Base-by-base conservation (phyloP, 1,140 invertebrate genomes). In the Aphaenogaster floridana region DNA sequence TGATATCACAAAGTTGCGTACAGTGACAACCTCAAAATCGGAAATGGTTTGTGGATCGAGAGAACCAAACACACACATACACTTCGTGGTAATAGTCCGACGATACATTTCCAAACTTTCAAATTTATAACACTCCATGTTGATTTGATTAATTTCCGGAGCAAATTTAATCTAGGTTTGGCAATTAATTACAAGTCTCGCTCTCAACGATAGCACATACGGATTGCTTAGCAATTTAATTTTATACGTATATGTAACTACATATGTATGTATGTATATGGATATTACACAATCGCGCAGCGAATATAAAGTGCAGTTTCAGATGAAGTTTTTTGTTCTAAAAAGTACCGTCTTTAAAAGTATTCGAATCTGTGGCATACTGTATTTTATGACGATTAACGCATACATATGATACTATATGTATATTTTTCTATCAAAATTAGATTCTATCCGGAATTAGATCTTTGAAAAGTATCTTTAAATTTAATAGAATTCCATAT, bases 61-160 rank as follows among this genome's bases (percentile, higher is more conserved):
- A 68, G 64, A 45, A 69, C 39, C 52, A 13, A 81, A 28, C 28
- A 28, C 28, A 28, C 21, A 21, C 21, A 21, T 21, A 21, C 21
- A 21, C 21, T 69, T 69, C 5, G 6, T 50, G 34, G 3, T 50
- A 57, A 69, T 17, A 71, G 15, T 45, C 57, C 45, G 45, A 45
- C 50, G 64, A 81, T 69, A 42, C 50, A 63, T 81, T n/a, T 71
- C 39, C 4, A 36, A 64, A 80, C 61, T 66, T 80, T 50, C 34
- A 6, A 57, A 71, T 36, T 71, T 57, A 71, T 45, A 34, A 15
- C 21, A 8, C 76, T 50, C 21, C 15, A 52, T 21, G 39, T 28
- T 81, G 79, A 71, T 71, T 57, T 39, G 66, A 81, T 71, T 81
- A 69, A 71, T 81, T 81, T 81, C 79, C 79, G 64, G 64, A 71